Base-by-base conservation (phyloP, 1,140 invertebrate species). In the Triops longicaudatus region DNA sequence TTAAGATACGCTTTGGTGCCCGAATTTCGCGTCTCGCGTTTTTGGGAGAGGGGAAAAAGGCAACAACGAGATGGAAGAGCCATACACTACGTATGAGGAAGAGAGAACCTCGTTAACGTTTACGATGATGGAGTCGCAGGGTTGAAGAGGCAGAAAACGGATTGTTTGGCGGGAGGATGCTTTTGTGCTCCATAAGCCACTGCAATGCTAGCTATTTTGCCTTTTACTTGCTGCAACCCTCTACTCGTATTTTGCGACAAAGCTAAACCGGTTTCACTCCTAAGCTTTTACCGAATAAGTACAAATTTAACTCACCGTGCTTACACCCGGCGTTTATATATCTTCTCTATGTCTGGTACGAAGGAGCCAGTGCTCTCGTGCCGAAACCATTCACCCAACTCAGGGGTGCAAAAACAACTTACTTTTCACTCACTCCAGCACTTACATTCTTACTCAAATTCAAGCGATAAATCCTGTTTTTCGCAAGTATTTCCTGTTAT, bases 21-120 rank as follows among this genome's bases (percentile, higher is more conserved):
- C 1, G n/a, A 63, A 22, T 63, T 63, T 63, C 6, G 50, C 50
- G 50, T 17, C 14, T 9, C 22, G 50, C 50, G 50, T 5, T 17
- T 63, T 14, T 10, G 2, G 50, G 0, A 22, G 44, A 4, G 44
- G 50, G n/a, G 17, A 14, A 63, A 17, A 17, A 10, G 50, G 50
- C 14, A 17, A 14, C 5, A 5, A 63, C 22, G 14, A 9, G 22
- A 9, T 12, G 50, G 14, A 63, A 63, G 50, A 63, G 50, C 50
- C 22, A 63, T 63, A 63, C 22, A 63, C 50, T n/a, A 63, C 50
- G 50, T 63, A 22, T 63, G 50, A 63, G 50, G 50, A 63, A 63
- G 50, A 63, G 50, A 63, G 50, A 44, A 63, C 50, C 50, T 63
- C 50, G 50, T 63, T 63, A 63, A 63, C 50, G 50, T 63, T 63